Conservation (phyloP, 2,888 invertebrate genomes). For the Synergus japonicus region DNA sequence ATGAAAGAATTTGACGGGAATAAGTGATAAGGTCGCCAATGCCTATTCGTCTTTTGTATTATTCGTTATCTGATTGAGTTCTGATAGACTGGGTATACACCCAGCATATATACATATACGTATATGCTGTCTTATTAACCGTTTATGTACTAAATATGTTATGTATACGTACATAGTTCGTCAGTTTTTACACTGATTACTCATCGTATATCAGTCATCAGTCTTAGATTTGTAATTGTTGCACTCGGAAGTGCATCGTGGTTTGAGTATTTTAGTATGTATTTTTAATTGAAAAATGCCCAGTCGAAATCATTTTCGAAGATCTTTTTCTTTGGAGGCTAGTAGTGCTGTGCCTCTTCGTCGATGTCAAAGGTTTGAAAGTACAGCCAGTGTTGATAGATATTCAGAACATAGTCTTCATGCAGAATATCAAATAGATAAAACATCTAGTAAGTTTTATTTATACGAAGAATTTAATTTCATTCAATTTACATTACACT, state of each 20-base stretch:
- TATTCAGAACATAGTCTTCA: constrained; percentile 69
- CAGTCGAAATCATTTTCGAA: constrained; percentile 46
- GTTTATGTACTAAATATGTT: background rate
- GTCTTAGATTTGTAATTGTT: background rate
- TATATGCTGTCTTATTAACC: background rate
- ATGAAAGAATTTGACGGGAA: background rate
- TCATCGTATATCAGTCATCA: constrained; percentile 47
- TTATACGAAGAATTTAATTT: background rate
- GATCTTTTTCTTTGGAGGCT: constrained; percentile 1
- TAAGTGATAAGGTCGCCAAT: background rate
- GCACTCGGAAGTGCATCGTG: background rate
- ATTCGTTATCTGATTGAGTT: constrained; percentile 2
- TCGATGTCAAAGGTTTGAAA: constrained; percentile 59
- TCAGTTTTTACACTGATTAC: constrained; percentile 57
- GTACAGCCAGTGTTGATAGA: constrained; percentile 68
- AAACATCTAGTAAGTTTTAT: constrained; percentile 49
- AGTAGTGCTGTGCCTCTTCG: constrained; percentile 58
- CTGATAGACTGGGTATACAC: background rate
- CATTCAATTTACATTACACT: constrained; percentile 36
- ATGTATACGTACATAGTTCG: constrained; percentile 40
- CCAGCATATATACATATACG: background rate
- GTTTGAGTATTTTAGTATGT: background rate
- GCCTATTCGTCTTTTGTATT: background rate
- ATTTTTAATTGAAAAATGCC: constrained; percentile 46
- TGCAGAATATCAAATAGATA: constrained; percentile 54